phyloP scores from a whole-genome alignment of 2,888 invertebrate species.

The Xanthia icteritia region DNA sequence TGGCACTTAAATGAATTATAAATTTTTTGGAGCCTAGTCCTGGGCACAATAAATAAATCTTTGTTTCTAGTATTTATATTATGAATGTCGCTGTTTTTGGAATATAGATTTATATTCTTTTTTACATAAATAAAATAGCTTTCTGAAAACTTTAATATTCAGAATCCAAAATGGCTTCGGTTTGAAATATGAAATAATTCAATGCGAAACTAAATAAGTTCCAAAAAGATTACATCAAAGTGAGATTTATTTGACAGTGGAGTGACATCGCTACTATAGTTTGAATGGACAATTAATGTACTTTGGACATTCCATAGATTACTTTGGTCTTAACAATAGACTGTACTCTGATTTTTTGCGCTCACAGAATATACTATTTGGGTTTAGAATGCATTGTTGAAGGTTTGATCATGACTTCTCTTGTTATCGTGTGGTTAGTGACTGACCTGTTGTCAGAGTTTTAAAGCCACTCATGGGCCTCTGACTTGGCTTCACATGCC shows the following conservation, averaged over 20 bases:
- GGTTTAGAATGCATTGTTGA: not conserved
- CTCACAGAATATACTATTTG: not conserved
- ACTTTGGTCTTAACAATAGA: not conserved
- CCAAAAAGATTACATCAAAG: constrained; percentile 10
- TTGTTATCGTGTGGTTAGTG: no score
- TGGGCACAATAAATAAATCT: no score
- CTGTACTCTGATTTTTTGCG: not conserved
- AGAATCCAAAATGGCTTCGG: no score
- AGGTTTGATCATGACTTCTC: not conserved
- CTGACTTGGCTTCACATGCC: no score
- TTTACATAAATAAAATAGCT: no score
- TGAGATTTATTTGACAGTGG: constrained; percentile 38
- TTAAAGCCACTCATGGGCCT: no score
- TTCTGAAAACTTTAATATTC: not conserved
- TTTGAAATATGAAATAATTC: not conserved
- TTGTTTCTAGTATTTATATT: no score
- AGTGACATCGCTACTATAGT: constrained; percentile 28
- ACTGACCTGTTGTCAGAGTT: no score
- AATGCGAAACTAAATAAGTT: not conserved
- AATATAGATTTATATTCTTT: no score
- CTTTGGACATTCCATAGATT: not conserved
- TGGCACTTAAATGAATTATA: no score
- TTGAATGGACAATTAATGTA: constrained; percentile 35
- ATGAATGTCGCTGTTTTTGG: no score
- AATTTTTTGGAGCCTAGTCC: no score